Percentiles rank a stretch among this genome's conserved stretches.
phyloP scores from a whole-genome alignment of 2,797 vertebrate species.

The Knipowitschia caucasica region DNA sequence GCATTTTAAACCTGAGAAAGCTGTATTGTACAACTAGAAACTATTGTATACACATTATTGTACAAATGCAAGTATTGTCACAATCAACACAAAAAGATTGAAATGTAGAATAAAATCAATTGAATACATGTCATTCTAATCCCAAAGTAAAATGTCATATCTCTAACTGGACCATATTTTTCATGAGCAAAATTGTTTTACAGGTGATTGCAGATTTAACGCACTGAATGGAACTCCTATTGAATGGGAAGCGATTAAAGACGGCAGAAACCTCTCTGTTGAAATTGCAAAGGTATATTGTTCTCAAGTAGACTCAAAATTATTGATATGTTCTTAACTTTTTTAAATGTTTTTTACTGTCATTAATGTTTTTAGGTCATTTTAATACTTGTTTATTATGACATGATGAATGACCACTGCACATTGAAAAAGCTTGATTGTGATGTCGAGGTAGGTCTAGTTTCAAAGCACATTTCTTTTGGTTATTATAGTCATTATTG shows the following conservation, averaged over 20 bases:
- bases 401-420: constrained; percentile 78
- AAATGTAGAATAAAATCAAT: too few species aligned
- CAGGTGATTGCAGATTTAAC: constrained; percentile 75
- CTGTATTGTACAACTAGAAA: too few species aligned
- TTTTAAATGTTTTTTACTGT: neutral
- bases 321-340: too few species aligned
- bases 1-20: too few species aligned
- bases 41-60: too few species aligned
- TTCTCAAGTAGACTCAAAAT: neutral
- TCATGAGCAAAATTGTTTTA: neutral
- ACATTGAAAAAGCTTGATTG: constrained; percentile 77
- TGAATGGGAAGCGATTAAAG: constrained; percentile 71
- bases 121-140: too few species aligned
- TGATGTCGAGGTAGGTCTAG: constrained; percentile 79
- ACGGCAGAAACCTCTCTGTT: constrained; percentile 74
- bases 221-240: constrained; percentile 63
- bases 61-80: too few species aligned
- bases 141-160: too few species aligned
- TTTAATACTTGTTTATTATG: constrained; percentile 83
- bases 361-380: constrained; percentile 76
- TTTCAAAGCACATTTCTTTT: neutral
- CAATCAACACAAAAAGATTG: too few species aligned
- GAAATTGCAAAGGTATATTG: constrained; percentile 86
- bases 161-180: neutral
- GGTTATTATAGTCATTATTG: neutral